Percentiles rank a stretch among this genome's conserved stretches.
Conservation (phyloP, 2,113 vertebrate genomes). For the Albula glossodonta region DNA sequence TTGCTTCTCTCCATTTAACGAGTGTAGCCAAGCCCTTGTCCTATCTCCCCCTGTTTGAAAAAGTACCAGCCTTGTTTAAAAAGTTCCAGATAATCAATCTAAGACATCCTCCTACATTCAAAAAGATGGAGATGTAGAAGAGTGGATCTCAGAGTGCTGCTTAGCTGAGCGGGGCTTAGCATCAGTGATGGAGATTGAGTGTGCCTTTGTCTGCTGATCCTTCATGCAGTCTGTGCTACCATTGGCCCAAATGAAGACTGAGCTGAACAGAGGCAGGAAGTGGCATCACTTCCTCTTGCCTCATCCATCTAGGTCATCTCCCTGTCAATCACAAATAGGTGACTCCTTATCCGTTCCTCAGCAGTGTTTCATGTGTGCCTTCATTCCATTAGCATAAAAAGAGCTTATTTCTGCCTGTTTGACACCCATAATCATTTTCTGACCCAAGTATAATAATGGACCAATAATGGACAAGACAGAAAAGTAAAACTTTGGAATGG, state of each 20-base stretch:
- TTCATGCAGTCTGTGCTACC: neutral
- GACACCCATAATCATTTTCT: neutral
- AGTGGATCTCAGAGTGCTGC: neutral
- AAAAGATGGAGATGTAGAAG: neutral
- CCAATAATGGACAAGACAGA: neutral
- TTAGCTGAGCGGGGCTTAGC: neutral
- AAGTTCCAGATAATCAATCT: neutral
- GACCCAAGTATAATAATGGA: neutral
- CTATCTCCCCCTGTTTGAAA: neutral
- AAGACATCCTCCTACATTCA: neutral
- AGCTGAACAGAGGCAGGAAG: neutral
- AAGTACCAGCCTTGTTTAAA: neutral
- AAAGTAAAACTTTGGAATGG: too few relatives aligned
- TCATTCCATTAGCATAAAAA: neutral
- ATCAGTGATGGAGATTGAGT: neutral
- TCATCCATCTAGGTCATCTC: neutral
- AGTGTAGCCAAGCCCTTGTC: neutral
- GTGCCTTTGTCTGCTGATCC: neutral
- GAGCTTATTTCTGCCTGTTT: neutral
- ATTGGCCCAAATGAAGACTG: constrained; percentile 9
- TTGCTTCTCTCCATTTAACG: neutral
- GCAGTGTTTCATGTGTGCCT: neutral
- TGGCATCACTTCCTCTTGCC: neutral
- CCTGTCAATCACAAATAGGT: neutral
- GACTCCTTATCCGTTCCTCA: neutral